These are phyloP conservation scores for Bryconaethiops microstoma DNA, from an alignment of 2,797 vertebrate genomes.

Conservation along the genomic window DNA sequence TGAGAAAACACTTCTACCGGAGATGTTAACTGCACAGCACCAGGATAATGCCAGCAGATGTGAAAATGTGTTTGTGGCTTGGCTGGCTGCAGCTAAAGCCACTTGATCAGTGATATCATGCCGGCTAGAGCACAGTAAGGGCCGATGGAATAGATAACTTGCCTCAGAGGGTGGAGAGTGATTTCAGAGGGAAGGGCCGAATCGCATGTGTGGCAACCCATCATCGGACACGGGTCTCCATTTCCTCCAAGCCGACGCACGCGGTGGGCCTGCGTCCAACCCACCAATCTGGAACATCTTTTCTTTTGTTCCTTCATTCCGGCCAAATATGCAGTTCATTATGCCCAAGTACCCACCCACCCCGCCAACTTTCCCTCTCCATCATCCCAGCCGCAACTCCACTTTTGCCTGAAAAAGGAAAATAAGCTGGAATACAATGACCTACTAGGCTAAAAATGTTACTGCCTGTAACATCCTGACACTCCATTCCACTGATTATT, in stretches of 20 bases:
- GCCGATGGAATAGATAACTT: slow-evolving; percentile 4
- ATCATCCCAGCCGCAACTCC: neutral
- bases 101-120: slow-evolving; percentile 69
- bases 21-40: neutral
- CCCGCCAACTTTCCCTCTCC: neutral
- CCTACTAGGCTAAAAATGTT: slow-evolving; percentile 5
- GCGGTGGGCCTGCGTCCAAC: slow-evolving; percentile 60
- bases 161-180: slow-evolving; percentile 39
- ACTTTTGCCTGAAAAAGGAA: slow-evolving; percentile 29
- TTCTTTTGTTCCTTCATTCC: slow-evolving; percentile 62
- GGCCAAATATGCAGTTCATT: slow-evolving; percentile 68
- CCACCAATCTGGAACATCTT: slow-evolving; percentile 63
- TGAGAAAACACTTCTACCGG: slow-evolving; percentile 10
- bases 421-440: neutral
- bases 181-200: slow-evolving; percentile 70
- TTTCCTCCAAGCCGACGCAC: slow-evolving; percentile 57
- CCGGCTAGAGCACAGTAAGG: slow-evolving; percentile 51
- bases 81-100: slow-evolving; percentile 60
- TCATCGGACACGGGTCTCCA: slow-evolving; percentile 73
- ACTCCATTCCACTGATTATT: neutral
- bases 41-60: slow-evolving; percentile 36
- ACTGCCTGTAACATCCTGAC: neutral
- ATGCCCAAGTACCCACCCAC: slow-evolving; percentile 37
- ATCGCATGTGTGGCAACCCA: slow-evolving; percentile 78
- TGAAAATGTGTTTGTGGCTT: slow-evolving; percentile 42